Base-by-base conservation (phyloP, 2,888 invertebrate genomes). In the Saturnia japonica region DNA sequence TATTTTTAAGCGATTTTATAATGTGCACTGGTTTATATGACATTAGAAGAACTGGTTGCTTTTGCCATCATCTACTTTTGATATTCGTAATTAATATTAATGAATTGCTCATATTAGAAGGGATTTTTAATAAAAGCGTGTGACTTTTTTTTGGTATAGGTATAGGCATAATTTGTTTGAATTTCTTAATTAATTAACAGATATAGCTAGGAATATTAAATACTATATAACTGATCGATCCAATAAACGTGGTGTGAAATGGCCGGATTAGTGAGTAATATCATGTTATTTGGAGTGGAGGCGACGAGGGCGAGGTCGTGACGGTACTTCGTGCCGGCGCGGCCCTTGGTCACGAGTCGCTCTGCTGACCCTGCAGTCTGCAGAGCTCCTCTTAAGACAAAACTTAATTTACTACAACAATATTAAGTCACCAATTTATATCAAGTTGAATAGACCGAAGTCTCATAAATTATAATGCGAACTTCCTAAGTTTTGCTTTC, bases 231-330 rank as follows among this genome's bases (percentile, higher is more conserved):
- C 68, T 83, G 85, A 86, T 87, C 82, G 85, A 82, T 82, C 82
- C 81, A 79, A 78, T 76, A 82, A 88, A 86, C 85, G 84, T 86
- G 88, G 92, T 91, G 92, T 91, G 91, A 92, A 93, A 91, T 91
- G 88, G 89, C 88, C 91, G 90, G 92, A n/a, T 93, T 91, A 92
- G 91, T 90, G 88, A 91, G 90, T 90, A 92, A 91, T 91, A 91
- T 90, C 90, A 88, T 90, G 92, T 93, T 90, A 90, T 92, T 90
- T 71, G 71, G 68, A 71, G 71, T 89, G 88, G 87, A 85, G 84
- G 84, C 85, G 89, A 89, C 87, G 88, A 87, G 87, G 85, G 88
- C 85, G 85, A 85, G 81, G 83, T 91, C 93, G 93, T 92, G 92
- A 91, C 89, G 87, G 75, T 78, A 79, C 83, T 77, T 77, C 78